Evolutionary conservation across 2,113 vertebrate species (phyloP).

Genomic region (Apodemus sylvaticus): DNA sequence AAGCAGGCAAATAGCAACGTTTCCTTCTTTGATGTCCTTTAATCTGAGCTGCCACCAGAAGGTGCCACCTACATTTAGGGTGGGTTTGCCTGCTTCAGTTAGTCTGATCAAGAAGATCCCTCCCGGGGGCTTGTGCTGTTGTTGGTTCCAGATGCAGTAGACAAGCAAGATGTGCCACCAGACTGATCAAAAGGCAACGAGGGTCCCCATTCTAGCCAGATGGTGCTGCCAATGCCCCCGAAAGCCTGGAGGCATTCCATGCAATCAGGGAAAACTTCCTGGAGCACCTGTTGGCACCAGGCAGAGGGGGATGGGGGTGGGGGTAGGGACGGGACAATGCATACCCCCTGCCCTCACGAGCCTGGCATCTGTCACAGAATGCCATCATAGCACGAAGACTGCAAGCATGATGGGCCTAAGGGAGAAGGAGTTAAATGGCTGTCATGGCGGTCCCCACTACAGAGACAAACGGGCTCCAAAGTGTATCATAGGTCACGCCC

Average conservation of each 20-base stretch:
- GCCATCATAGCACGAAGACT: not conserved
- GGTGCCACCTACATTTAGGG: not conserved
- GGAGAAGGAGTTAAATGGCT: not conserved
- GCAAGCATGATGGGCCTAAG: not conserved
- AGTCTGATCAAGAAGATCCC: not conserved
- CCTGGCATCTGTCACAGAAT: not conserved
- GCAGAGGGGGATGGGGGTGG: rapidly evolving
- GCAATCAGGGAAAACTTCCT: not conserved
- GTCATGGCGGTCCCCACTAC: not conserved
- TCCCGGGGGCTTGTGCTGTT: not conserved
- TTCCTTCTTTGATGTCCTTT: not conserved
- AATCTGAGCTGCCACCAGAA: not conserved
- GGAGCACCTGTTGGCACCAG: no score
- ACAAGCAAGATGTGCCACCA: not conserved
- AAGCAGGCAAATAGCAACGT: not conserved
- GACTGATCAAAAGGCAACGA: no score
- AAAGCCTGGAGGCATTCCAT: not conserved
- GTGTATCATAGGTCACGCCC: not conserved
- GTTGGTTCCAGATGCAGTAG: not conserved
- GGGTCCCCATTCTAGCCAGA: not conserved
- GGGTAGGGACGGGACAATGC: no score
- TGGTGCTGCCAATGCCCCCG: not conserved
- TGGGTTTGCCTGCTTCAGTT: not conserved
- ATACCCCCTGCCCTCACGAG: rapidly evolving
- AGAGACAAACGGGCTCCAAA: not conserved